phyloP scores from a whole-genome alignment of 2,113 vertebrate species.

The Phalacrocorax pelagicus region DNA sequence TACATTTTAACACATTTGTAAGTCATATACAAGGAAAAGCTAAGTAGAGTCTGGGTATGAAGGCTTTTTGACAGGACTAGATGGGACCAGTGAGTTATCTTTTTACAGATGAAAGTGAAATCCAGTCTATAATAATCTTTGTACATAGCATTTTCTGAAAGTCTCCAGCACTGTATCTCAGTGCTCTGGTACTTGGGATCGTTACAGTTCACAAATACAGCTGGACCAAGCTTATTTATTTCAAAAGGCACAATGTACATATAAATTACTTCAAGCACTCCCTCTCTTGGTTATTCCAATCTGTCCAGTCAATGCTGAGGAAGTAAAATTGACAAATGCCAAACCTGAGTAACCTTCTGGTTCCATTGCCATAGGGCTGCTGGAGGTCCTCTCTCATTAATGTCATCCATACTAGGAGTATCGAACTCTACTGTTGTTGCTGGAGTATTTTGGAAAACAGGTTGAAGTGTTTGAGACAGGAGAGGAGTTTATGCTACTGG shows the following conservation, averaged over 20 bases:
- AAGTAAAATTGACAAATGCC: neutral
- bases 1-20: neutral
- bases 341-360: neutral
- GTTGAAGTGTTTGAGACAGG: neutral
- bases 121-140: neutral
- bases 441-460: neutral
- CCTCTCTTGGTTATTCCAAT: neutral
- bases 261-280: neutral
- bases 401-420: accelerated
- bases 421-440: neutral
- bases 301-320: neutral
- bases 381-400: neutral
- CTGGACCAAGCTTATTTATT: neutral
- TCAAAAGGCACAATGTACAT: neutral
- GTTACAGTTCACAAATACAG: neutral
- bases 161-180: neutral
- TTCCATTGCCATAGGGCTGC: neutral
- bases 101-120: neutral
- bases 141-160: neutral
- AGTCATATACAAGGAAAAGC: neutral
- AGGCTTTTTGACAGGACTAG: neutral
- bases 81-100: no score
- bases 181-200: neutral
- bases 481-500: neutral
- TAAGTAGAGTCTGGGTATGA: neutral